Evolutionary conservation across 2,888 invertebrate species (phyloP).

Genomic region (Zaprionus lineosus): DNA sequence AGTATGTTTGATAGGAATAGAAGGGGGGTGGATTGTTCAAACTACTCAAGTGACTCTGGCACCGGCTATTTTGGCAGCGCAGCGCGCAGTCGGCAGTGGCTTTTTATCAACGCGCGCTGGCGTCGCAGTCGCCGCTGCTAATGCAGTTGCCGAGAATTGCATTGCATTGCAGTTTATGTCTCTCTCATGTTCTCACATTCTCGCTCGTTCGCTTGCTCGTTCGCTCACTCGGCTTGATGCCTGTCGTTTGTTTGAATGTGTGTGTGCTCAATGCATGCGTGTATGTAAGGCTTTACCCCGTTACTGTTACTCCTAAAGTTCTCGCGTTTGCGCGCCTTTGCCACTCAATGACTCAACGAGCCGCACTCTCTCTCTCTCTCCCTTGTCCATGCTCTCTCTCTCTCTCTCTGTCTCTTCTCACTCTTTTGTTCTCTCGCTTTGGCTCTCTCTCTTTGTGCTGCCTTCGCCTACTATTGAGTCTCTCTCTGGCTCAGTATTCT

Average conservation of each 20-base stretch:
- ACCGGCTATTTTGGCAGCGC: constrained; percentile 73
- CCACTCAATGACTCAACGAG: constrained; percentile 62
- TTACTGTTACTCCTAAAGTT: constrained; percentile 66
- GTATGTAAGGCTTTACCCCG: constrained; percentile 64
- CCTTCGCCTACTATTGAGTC: not conserved
- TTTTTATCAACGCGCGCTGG: constrained; percentile 77
- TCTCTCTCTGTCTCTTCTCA: constrained; percentile 20
- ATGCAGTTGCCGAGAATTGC: constrained; percentile 55
- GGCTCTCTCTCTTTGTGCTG: constrained; percentile 11
- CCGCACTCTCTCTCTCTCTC: constrained; percentile 14
- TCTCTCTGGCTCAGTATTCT: constrained; percentile 60
- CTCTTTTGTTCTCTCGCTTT: constrained; percentile 19
- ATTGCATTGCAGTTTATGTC: constrained; percentile 53
- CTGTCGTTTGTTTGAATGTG: constrained; percentile 23
- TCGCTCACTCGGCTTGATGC: constrained; percentile 27
- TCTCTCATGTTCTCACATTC: constrained; percentile 23
- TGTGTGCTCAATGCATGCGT: constrained; percentile 18
- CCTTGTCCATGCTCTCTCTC: constrained; percentile 20
- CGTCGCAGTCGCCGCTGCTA: constrained; percentile 48
- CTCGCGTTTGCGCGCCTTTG: constrained; percentile 69
- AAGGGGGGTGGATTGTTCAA: constrained; percentile 12
- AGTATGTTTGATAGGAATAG: too few species aligned
- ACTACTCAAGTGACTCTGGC: constrained; percentile 49
- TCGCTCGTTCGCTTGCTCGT: constrained; percentile 23
- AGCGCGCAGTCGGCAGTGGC: constrained; percentile 65